Evolutionary conservation across 2,888 invertebrate genomes (phyloP).

Genomic region (Gastrophysa polygoni): DNA sequence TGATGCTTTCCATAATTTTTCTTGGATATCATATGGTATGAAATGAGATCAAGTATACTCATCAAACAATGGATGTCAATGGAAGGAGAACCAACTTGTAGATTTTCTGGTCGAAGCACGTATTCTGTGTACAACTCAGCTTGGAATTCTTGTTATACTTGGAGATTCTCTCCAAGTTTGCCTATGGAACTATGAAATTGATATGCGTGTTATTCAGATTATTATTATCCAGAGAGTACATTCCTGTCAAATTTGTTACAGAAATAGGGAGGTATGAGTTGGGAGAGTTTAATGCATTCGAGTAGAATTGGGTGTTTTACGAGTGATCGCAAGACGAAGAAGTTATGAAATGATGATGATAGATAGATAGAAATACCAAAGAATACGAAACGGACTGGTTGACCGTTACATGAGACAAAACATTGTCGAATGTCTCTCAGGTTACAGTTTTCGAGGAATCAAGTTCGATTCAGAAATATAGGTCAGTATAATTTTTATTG

Average conservation of each 20-base stretch:
- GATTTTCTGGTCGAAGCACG: constrained; percentile 32
- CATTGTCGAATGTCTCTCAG: too few relatives aligned
- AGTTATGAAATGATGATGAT: too few relatives aligned
- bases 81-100: constrained; percentile 28
- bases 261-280: neutral
- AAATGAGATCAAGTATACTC: constrained; percentile 21
- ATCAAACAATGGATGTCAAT: constrained; percentile 16
- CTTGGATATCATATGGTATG: constrained; percentile 5
- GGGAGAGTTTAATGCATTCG: neutral
- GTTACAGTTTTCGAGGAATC: too few relatives aligned
- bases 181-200: constrained; percentile 14
- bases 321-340: too few relatives aligned
- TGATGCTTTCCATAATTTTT: neutral
- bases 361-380: too few relatives aligned
- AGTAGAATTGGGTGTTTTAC: too few relatives aligned
- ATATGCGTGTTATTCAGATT: constrained; percentile 7
- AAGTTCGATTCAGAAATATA: too few relatives aligned
- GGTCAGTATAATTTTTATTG: too few relatives aligned
- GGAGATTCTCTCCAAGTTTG: constrained; percentile 18
- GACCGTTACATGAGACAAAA: too few relatives aligned
- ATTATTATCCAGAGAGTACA: neutral
- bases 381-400: too few relatives aligned
- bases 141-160: constrained; percentile 23
- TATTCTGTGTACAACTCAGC: constrained; percentile 26
- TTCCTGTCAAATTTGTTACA: neutral